Base-by-base conservation (phyloP, 2,888 invertebrate species). In the Lacanobia wlatinum region DNA sequence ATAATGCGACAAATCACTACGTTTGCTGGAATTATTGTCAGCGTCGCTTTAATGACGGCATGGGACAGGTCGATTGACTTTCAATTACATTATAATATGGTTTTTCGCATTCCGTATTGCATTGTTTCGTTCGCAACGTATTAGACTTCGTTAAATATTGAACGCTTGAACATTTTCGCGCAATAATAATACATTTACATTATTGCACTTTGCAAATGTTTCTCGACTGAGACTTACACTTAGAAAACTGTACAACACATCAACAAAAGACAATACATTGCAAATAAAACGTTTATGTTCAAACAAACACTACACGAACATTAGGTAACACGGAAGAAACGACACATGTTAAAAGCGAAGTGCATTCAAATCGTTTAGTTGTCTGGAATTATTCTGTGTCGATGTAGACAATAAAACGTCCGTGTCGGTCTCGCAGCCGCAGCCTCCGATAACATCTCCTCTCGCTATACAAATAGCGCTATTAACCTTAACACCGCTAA, bases 401-500 rank as follows among this genome's bases (percentile, higher is more conserved):
- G 84, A 88, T 89, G 88, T 88, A 88, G 87, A 90, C 90, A 90
- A 89, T 90, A 91, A 91, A 90, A 87, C 87, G 89, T 85, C 88
- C 87, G 84, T 88, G 89, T 90, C 86, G 87, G 81, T 85, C 85
- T 86, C 87, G 81, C 77, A 78, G 87, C 88, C 88, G 83, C 90
- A 89, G 89, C 86, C 87, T 89, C 89, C 88, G 94, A 94, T 94
- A 94, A 90, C 91, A 94, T 94, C 94, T 90, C 90, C 87, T 85
- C 89, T 88, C 86, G 86, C 91, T 90, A 90, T 92, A 94, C 95
- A 94, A 95, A 95, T 94, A 94, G 92, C 94, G 90, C 92, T 90
- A 94, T 95, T 94, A 94, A 94, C 94, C 94, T 92, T 93, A 93
- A 94, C 94, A 94, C 92, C 88, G 88, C 89, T 89, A 89, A 91